These are phyloP conservation scores for Polyodon spathula DNA, from an alignment of 2,113 vertebrate genomes.

Conservation along the genomic window DNA sequence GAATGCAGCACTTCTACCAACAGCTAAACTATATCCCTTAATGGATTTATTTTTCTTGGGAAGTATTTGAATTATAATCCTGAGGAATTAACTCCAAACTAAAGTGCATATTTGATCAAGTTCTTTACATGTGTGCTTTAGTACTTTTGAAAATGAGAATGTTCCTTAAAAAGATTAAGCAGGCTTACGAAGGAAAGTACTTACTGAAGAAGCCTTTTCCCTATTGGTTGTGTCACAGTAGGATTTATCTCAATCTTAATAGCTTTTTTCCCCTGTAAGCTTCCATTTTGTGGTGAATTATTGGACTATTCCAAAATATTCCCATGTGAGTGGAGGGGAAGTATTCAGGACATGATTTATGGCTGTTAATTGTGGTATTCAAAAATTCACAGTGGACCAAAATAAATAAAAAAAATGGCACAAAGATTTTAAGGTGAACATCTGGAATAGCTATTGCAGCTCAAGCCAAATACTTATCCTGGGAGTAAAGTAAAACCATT, in stretches of 20 bases:
- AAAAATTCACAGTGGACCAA: conserved; percentile 52
- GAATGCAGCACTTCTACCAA: not conserved
- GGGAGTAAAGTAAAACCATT: conserved; percentile 51
- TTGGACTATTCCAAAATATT: conserved; percentile 51
- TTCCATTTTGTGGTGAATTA: conserved; percentile 55
- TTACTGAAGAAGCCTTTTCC: conserved; percentile 26
- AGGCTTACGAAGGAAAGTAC: conserved; percentile 12
- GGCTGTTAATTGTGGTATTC: conserved; percentile 57
- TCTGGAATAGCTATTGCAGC: conserved; percentile 57
- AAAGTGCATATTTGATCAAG: not conserved
- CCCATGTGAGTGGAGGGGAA: conserved; percentile 54
- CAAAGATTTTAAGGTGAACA: conserved; percentile 47
- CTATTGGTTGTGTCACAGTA: conserved; percentile 26
- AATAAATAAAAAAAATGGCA: conserved; percentile 23
- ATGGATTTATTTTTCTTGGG: not conserved
- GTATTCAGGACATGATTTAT: conserved; percentile 62
- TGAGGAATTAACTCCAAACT: not conserved
- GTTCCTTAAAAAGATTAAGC: conserved; percentile 8
- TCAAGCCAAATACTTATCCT: conserved; percentile 55
- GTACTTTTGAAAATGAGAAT: conserved; percentile 6
- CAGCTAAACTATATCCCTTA: not conserved
- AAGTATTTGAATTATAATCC: not conserved
- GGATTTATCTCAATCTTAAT: conserved; percentile 36
- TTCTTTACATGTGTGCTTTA: conserved; percentile 6
- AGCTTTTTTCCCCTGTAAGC: conserved; percentile 41